Percentiles rank a stretch among this genome's conserved stretches.
phyloP scores from a whole-genome alignment of 2,113 vertebrate species.

The Cyprinus carpio region DNA sequence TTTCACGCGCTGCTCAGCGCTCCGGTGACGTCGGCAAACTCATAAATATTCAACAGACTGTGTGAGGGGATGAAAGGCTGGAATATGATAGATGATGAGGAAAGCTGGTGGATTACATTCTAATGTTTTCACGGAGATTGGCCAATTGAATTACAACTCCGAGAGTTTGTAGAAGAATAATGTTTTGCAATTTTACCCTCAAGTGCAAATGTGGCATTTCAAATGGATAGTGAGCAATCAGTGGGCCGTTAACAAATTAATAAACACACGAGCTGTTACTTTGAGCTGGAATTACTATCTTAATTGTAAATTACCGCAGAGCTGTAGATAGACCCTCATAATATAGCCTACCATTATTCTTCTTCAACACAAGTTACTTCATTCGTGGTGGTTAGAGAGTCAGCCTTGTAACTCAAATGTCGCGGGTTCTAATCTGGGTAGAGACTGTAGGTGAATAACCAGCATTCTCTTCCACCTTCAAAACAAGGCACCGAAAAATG shows the following conservation, averaged over 20 bases:
- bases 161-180: background rate
- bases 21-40: slow-evolving; percentile 70
- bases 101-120: slow-evolving; percentile 17
- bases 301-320: background rate
- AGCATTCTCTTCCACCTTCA: too few species aligned
- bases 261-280: background rate
- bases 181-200: background rate
- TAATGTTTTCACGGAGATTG: slow-evolving; percentile 25
- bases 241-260: background rate
- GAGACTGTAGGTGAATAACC: too few species aligned
- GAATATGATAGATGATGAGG: slow-evolving; percentile 53
- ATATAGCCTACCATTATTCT: background rate
- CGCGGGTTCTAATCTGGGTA: too few species aligned
- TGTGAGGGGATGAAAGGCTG: slow-evolving; percentile 46
- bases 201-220: background rate
- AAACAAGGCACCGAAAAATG: too few species aligned
- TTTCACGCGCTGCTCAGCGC: slow-evolving; percentile 58
- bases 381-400: too few species aligned
- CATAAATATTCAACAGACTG: slow-evolving; percentile 74
- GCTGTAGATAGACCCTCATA: background rate
- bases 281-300: background rate
- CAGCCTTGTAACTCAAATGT: too few species aligned
- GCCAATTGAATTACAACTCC: background rate
- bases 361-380: too few species aligned
- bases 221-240: background rate